Percentiles rank a stretch among this genome's conserved stretches.
Evolutionary conservation across 2,888 invertebrate genomes (phyloP).

Genomic region (Melanostoma scalare): DNA sequence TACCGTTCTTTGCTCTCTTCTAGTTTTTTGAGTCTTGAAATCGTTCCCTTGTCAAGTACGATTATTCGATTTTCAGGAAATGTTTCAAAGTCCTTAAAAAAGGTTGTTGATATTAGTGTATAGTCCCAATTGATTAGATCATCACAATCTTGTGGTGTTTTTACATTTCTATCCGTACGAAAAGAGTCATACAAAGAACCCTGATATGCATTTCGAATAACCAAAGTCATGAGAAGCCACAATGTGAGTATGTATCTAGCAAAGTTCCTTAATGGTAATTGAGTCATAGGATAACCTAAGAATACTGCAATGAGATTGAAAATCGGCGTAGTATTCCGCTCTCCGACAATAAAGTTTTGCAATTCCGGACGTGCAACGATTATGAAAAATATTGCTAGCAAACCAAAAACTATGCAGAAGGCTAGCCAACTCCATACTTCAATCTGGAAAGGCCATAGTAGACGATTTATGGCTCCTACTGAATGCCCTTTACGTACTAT

Average conservation of each 20-base stretch:
- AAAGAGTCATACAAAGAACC: slow-evolving; percentile 78
- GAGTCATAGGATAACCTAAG: slow-evolving; percentile 76
- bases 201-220: slow-evolving; percentile 79
- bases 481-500: slow-evolving; percentile 74
- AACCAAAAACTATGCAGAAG: background rate
- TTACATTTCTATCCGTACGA: slow-evolving; percentile 72
- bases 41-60: background rate
- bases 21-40: background rate
- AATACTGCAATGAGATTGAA: slow-evolving; percentile 74
- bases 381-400: slow-evolving; percentile 15
- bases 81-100: slow-evolving; percentile 68
- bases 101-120: slow-evolving; percentile 64
- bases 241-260: slow-evolving; percentile 76
- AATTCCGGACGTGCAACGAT: background rate
- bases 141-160: slow-evolving; percentile 73
- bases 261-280: slow-evolving; percentile 73
- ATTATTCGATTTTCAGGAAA: slow-evolving; percentile 75
- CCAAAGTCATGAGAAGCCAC: slow-evolving; percentile 77
- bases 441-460: slow-evolving; percentile 74
- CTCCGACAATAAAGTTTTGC: slow-evolving; percentile 68
- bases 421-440: slow-evolving; percentile 74
- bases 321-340: slow-evolving; percentile 67
- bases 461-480: slow-evolving; percentile 73
- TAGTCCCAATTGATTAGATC: slow-evolving; percentile 74
- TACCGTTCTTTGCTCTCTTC: background rate